Evolutionary conservation across 2,888 invertebrate genomes (phyloP), one percentile per base, ranked within the genome.

Genomic region (Cylindroiulus punctatus): DNA sequence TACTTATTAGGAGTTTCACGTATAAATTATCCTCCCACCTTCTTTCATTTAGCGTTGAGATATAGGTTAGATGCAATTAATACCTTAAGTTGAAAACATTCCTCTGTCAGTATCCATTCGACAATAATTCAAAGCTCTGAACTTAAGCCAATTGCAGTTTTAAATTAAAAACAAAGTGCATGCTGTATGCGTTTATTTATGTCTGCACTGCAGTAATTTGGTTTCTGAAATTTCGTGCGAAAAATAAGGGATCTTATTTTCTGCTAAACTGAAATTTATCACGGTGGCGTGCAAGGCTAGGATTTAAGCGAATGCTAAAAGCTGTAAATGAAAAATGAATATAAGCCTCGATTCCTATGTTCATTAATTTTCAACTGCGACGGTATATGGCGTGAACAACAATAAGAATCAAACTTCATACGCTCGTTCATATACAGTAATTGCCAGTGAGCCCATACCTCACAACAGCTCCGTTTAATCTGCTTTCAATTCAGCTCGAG

Each of bases 291-390:
- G n/a, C n/a, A 52, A 52, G 65, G 22, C 26, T 22, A 26, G 65
- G 65, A 26, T 26, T 65, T 65, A 65, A 65, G 65, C 22, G 65
- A 65, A 65, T 65, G 65, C 65, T 65, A 26, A 26, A 65, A 65
- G 65, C 65, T 10, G 65, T 65, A 65, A 22, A 26, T 65, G 65
- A 65, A 65, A 65, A 65, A 65, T 65, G 65, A 65, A 65, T 65
- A 65, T 65, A 65, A 65, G 26, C 65, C 65, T 65, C 65, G 65
- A 65, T 65, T 65, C 19, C 4, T n/a, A 65, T 26, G 65, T 65
- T 65, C 65, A 65, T 65, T 65, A 65, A 65, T 65, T 65, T 65
- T 26, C 65, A 65, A 65, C 65, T 65, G 22, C 65, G 65, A 65
- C 65, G 26, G 26, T 57, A n/a, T 57, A 57, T 57, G 17, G 52